Evolutionary conservation across 2,888 invertebrate genomes (phyloP).

Genomic region (Candidula unifasciata): DNA sequence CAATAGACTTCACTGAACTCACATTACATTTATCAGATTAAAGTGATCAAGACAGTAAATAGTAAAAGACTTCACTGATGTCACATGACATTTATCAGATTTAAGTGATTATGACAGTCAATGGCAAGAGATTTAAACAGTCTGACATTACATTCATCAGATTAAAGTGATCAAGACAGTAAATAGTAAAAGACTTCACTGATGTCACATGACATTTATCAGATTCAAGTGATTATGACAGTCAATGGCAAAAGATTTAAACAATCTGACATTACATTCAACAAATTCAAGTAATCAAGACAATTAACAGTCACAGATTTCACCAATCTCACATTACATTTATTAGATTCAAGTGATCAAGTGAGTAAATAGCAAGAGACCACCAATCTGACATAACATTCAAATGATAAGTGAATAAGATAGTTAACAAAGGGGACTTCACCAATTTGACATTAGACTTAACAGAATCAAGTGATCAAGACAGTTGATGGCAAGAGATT

Average conservation of each 20-base stretch:
- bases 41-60: too few relatives aligned
- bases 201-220: too few relatives aligned
- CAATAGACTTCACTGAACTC: background rate
- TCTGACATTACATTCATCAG: conserved; percentile 57
- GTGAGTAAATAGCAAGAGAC: conserved; percentile 84
- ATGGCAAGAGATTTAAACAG: conserved; percentile 86
- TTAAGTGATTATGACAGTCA: conserved; percentile 88
- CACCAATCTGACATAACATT: too few relatives aligned
- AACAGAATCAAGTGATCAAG: background rate
- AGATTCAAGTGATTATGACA: conserved; percentile 86
- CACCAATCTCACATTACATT: too few relatives aligned
- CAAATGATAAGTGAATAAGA: too few relatives aligned
- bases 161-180: background rate
- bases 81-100: too few relatives aligned
- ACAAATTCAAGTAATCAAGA: background rate
- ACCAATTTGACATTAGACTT: conserved; percentile 79
- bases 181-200: too few relatives aligned
- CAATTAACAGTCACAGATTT: too few relatives aligned
- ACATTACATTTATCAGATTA: background rate
- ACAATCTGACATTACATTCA: conserved; percentile 73
- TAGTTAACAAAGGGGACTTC: too few relatives aligned
- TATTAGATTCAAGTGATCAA: conserved; percentile 85
- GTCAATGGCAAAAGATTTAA: conserved; percentile 86
- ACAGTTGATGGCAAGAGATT: too few relatives aligned
- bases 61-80: too few relatives aligned